Percentiles rank a stretch among this genome's conserved stretches.
phyloP scores from a whole-genome alignment of 2,888 invertebrate genomes.

The Halictus quadricinctus region DNA sequence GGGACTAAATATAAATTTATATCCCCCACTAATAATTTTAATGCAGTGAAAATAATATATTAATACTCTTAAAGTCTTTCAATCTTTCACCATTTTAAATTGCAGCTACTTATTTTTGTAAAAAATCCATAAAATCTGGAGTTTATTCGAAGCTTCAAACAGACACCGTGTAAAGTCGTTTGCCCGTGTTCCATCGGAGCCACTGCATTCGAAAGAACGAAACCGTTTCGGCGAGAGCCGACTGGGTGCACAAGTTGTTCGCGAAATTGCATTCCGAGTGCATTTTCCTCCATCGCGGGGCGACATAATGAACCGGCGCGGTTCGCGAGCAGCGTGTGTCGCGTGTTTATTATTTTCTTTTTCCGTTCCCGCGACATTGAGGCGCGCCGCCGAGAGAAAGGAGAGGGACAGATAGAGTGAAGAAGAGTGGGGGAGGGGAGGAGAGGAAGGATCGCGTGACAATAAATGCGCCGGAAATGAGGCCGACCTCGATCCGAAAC shows the following conservation, averaged over 20 bases:
- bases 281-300: background rate
- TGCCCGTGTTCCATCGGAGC: background rate
- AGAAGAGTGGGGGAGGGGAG: no score
- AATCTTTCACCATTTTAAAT: no score
- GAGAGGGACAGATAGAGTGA: no score
- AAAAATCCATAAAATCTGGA: no score
- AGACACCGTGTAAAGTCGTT: background rate
- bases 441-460: conserved; percentile 22
- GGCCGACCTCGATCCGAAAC: conserved; percentile 48
- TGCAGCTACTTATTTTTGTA: no score
- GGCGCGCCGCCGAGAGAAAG: background rate
- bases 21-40: no score
- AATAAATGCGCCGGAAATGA: conserved; percentile 46
- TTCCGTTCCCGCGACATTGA: background rate
- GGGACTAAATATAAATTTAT: no score
- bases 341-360: background rate
- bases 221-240: background rate
- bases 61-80: no score
- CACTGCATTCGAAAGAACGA: background rate
- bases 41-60: no score
- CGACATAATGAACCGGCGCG: background rate
- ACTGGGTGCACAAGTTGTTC: no score
- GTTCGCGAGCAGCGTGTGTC: background rate
- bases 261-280: background rate
- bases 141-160: background rate